phyloP scores from a whole-genome alignment of 2,113 vertebrate species.

The Columba livia region DNA sequence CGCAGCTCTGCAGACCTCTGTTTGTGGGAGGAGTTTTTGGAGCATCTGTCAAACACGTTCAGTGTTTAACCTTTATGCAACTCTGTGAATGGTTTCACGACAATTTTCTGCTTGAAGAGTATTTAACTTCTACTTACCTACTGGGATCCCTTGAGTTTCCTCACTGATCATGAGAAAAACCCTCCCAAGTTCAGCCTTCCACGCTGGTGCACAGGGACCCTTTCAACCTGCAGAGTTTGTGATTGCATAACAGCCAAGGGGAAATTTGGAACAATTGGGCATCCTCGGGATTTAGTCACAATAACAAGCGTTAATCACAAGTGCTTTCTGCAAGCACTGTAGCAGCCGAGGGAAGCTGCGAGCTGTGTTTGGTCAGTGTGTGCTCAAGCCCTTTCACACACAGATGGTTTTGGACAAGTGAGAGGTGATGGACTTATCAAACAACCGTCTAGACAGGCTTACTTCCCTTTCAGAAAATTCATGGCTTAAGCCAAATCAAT shows the following conservation, averaged over 20 bases:
- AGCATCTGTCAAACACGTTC: constrained; percentile 41
- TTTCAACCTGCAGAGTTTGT: constrained; percentile 17
- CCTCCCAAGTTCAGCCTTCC: background rate
- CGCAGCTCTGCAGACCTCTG: background rate
- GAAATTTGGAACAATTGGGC: constrained; percentile 50
- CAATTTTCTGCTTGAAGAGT: background rate
- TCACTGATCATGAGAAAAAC: background rate
- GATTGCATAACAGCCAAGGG: constrained; percentile 54
- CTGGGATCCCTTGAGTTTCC: background rate
- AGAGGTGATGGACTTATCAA: constrained; percentile 37
- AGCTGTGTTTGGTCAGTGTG: background rate
- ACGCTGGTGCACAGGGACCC: background rate
- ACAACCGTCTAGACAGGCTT: constrained; percentile 66
- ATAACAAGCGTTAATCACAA: constrained; percentile 47
- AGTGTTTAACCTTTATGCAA: constrained; percentile 25
- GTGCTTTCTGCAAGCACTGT: constrained; percentile 1
- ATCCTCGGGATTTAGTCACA: constrained; percentile 49
- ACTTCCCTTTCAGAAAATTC: constrained; percentile 39
- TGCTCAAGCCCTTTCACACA: constrained; percentile 39
- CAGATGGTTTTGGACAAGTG: constrained; percentile 51
- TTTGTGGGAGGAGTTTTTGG: constrained; percentile 1
- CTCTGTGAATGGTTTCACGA: background rate
- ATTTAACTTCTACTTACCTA: background rate
- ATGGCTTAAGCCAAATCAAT: constrained; percentile 13
- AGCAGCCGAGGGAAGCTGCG: constrained; percentile 27